Conservation (phyloP, 2,797 vertebrate species). For the Gephyroberyx darwinii region DNA sequence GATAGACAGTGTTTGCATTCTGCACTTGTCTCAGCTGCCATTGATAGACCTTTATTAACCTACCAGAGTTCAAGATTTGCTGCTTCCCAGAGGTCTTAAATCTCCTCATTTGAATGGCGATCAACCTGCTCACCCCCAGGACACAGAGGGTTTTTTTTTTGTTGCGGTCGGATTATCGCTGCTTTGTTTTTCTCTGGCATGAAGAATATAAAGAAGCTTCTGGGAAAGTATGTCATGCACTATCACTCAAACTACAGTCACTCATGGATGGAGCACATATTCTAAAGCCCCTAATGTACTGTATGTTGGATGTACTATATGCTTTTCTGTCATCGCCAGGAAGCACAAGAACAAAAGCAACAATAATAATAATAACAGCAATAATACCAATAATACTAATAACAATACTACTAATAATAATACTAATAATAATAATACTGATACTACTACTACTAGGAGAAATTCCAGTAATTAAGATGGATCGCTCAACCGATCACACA, state of each 20-base stretch:
- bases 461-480: no score
- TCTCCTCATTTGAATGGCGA: constrained; percentile 45
- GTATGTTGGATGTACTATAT: constrained; percentile 7
- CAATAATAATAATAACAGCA: neutral
- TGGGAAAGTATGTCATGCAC: neutral
- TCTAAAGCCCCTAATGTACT: neutral
- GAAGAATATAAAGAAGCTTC: constrained; percentile 16
- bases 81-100: constrained; percentile 20
- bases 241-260: constrained; percentile 20
- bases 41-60: constrained; percentile 70
- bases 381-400: neutral
- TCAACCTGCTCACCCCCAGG: constrained; percentile 45
- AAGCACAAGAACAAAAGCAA: constrained; percentile 31
- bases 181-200: constrained; percentile 7
- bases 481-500: no score
- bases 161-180: constrained; percentile 35
- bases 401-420: neutral
- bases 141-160: constrained; percentile 40
- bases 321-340: constrained; percentile 7
- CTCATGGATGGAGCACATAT: neutral
- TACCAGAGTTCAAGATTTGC: constrained; percentile 56
- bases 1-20: constrained; percentile 76
- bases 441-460: no score
- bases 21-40: constrained; percentile 58
- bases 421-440: no score